Percentiles rank a stretch among this genome's conserved stretches.
Evolutionary conservation across 2,113 vertebrate genomes (phyloP).

Genomic region (Dasyprocta punctata): DNA sequence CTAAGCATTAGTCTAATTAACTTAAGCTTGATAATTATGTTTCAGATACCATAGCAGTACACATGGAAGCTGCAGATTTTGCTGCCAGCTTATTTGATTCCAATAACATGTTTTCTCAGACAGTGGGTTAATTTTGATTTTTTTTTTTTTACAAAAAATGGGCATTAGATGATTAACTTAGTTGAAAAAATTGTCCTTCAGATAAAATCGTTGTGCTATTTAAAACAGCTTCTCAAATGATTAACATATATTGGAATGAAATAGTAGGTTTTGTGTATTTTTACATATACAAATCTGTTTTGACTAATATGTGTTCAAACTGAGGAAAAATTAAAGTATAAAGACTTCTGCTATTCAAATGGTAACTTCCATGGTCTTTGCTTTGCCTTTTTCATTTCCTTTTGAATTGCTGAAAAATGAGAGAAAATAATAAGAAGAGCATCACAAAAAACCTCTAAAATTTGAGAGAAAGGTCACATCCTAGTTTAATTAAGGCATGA

Average conservation of each 20-base stretch:
- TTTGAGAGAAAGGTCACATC: not conserved
- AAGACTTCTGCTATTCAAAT: not conserved
- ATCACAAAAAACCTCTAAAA: not conserved
- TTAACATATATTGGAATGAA: slow-evolving; percentile 62
- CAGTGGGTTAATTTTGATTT: slow-evolving; percentile 60
- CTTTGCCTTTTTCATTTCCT: not conserved
- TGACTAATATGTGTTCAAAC: slow-evolving; percentile 9
- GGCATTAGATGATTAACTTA: slow-evolving; percentile 60
- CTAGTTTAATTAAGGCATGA: not conserved
- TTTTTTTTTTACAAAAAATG: slow-evolving; percentile 30
- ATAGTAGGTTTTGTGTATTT: slow-evolving; percentile 55
- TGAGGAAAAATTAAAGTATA: not conserved
- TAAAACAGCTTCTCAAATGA: slow-evolving; percentile 69
- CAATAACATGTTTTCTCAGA: slow-evolving; percentile 75
- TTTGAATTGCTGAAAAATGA: slow-evolving; percentile 5
- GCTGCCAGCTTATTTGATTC: slow-evolving; percentile 80
- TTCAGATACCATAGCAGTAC: slow-evolving; percentile 83
- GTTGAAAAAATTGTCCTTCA: slow-evolving; percentile 48
- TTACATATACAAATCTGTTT: slow-evolving; percentile 30
- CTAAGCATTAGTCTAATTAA: slow-evolving; percentile 91
- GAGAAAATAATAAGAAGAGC: not conserved
- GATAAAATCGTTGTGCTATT: slow-evolving; percentile 70
- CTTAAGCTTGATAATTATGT: slow-evolving; percentile 88
- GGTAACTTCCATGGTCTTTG: not conserved
- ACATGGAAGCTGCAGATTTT: slow-evolving; percentile 80